Percentiles rank a stretch among this genome's conserved stretches.
Conservation (phyloP, 2,797 vertebrate genomes). For the Tragelaphus oryx region DNA sequence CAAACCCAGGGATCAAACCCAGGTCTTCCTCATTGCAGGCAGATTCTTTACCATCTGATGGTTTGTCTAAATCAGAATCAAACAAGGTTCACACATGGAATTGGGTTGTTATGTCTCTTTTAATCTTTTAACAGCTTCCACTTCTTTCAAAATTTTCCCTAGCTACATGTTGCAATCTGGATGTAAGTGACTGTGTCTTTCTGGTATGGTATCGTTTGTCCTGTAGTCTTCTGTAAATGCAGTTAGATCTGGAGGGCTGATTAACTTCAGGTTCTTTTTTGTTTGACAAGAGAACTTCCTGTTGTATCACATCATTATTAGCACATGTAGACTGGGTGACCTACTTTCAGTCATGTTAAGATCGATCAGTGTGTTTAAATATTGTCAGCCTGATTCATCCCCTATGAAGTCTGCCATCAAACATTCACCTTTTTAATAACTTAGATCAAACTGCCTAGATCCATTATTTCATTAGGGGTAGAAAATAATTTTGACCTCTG, state of each 20-base stretch:
- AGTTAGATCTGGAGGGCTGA: background rate
- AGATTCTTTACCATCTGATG: background rate
- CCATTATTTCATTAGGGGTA: background rate
- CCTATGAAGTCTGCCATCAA: background rate
- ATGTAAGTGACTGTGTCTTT: background rate
- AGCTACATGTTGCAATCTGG: background rate
- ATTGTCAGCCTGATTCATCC: background rate
- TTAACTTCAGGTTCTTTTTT: background rate
- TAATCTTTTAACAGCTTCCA: background rate
- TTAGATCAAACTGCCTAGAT: background rate
- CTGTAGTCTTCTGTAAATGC: background rate
- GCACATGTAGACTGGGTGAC: background rate
- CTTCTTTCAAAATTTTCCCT: background rate
- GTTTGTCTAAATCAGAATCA: background rate
- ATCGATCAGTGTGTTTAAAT: background rate
- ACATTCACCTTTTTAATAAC: background rate
- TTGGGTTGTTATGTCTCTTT: background rate
- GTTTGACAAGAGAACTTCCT: background rate
- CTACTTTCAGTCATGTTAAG: background rate
- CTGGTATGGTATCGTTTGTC: background rate
- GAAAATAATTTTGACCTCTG: background rate
- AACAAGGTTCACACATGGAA: background rate
- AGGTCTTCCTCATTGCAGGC: background rate
- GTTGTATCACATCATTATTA: background rate
- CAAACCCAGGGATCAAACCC: background rate